A percentile compares a stretch with the other conserved stretches of the same genome.
Conservation (phyloP, 2,113 vertebrate species). For the Turdus rufiventris region DNA sequence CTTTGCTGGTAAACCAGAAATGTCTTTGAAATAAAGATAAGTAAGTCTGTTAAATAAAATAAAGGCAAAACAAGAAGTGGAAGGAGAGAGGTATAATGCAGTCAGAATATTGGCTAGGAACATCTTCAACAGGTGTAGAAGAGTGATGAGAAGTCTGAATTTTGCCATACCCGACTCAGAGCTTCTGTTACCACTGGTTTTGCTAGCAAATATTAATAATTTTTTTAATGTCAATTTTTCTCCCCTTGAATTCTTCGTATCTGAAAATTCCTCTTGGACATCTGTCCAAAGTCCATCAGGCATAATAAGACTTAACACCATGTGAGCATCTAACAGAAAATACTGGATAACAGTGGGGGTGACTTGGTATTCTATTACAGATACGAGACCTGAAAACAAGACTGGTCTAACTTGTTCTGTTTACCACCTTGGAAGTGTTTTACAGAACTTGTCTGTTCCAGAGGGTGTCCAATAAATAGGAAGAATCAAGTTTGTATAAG, state of each 20-base stretch:
- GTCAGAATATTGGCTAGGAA: background rate
- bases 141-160: background rate
- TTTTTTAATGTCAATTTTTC: background rate
- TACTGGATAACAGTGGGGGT: background rate
- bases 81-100: background rate
- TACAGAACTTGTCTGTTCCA: background rate
- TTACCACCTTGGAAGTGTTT: background rate
- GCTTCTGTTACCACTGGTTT: background rate
- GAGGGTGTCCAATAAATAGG: background rate
- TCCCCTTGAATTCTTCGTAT: background rate
- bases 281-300: background rate
- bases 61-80: background rate
- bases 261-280: background rate
- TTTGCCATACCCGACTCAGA: background rate
- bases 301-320: background rate
- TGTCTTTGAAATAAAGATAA: conserved; percentile 4
- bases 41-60: background rate
- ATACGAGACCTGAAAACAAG: background rate
- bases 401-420: background rate
- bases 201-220: background rate
- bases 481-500: background rate
- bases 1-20: background rate
- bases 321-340: rapidly evolving
- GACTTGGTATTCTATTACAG: background rate
- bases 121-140: background rate